These are phyloP conservation scores for Batillaria attramentaria DNA, from an alignment of 1,140 invertebrate genomes.

Conservation along the genomic window DNA sequence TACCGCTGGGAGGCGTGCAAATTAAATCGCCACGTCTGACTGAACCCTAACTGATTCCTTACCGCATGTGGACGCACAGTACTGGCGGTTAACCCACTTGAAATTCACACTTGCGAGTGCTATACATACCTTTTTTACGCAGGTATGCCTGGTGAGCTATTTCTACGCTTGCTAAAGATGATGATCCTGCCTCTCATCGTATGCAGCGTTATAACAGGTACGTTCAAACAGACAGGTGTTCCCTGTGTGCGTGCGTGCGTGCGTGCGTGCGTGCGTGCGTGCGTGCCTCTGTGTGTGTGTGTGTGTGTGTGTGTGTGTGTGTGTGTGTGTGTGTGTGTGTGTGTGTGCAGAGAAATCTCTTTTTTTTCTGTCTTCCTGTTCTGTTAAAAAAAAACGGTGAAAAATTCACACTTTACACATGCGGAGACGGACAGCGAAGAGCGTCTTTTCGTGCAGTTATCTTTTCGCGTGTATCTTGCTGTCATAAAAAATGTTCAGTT, in stretches of 20 bases:
- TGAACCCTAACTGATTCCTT: background rate
- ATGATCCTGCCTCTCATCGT: slow-evolving; percentile 73
- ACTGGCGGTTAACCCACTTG: background rate
- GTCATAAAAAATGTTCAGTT: background rate
- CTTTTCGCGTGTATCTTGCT: background rate
- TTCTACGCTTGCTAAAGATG: slow-evolving; percentile 71
- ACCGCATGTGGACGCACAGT: background rate
- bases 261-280: background rate
- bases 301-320: background rate
- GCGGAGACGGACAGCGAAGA: background rate
- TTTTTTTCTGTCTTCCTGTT: background rate
- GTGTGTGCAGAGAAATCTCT: too few relatives aligned
- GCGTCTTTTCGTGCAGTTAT: background rate
- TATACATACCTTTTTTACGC: slow-evolving; percentile 73
- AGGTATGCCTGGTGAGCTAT: slow-evolving; percentile 77
- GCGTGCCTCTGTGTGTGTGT: too few relatives aligned
- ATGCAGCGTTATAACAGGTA: slow-evolving; percentile 69
- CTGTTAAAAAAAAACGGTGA: background rate
- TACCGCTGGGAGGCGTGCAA: too few relatives aligned
- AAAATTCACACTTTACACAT: background rate
- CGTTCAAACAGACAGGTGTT: background rate
- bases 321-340: background rate
- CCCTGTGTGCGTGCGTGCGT: background rate
- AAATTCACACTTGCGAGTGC: background rate
- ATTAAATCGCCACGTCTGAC: too few relatives aligned